Evolutionary conservation across 2,888 invertebrate species (phyloP), one percentile per base, ranked within the genome.

Genomic region (Acanthopleura granulata): DNA sequence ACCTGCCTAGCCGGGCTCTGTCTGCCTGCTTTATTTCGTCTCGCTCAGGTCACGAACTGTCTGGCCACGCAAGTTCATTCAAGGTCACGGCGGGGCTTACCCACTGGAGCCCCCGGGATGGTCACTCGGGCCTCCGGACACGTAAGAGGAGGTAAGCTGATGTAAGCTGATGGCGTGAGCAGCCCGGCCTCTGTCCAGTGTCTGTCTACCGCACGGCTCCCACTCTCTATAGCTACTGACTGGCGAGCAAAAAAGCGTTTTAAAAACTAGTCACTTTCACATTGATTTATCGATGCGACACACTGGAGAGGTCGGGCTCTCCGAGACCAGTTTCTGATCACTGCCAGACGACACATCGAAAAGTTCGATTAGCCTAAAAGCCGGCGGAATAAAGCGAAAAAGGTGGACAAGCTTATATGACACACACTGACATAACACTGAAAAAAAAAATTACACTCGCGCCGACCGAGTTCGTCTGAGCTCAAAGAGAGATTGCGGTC

Each of bases 401-500:
- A 66, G 66, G 66, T 66, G 57, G n/a, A 57, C 57, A 57, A 57
- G 57, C 57, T 66, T 22, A 14, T n/a, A n/a, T 66, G 18, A 27
- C 66, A 66, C 25, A 66, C 27, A 66, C 66, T 66, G 66, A 66
- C 66, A 66, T 66, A 66, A 66, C 66, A 27, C 66, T 22, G 29
- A 27, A 27, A 66, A 22, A 22, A n/a, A 66, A 66, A 57, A n/a
- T n/a, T n/a, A 66, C 18, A 66, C 66, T 66, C 66, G 27, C 66
- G 66, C 66, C 66, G 66, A 66, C 22, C 25, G 66, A 57, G 66
- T 66, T 66, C 66, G 66, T 66, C 66, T 66, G 66, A 22, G 66
- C 66, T 27, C 25, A 66, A 22, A 27, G 66, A 66, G 66, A 66
- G 66, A 66, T 77, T 79, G 82, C 83, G 84, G 84, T 84, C 84